phyloP scores from a whole-genome alignment of 2,888 invertebrate genomes.

The Amitus sp. region DNA sequence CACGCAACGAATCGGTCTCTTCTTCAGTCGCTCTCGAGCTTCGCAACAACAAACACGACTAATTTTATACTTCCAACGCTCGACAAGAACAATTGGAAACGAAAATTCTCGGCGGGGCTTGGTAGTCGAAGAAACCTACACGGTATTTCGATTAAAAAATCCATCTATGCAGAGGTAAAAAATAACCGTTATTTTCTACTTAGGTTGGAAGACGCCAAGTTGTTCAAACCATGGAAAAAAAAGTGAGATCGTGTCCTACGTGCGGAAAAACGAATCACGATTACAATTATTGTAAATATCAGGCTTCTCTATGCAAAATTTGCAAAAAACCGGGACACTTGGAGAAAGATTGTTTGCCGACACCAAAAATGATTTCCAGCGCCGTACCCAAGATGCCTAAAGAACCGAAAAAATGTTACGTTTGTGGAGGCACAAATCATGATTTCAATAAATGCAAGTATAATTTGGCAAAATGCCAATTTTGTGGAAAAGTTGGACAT shows the following conservation, averaged over 20 bases:
- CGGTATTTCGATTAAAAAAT: too few relatives aligned
- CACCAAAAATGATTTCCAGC: not conserved
- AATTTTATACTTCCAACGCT: too few relatives aligned
- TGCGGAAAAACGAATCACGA: slow-evolving; percentile 1
- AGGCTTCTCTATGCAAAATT: not conserved
- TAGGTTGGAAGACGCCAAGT: too few relatives aligned
- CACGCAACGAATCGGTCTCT: too few relatives aligned
- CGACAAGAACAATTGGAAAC: too few relatives aligned
- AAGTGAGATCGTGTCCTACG: not conserved
- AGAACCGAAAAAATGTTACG: not conserved
- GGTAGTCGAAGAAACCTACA: too few relatives aligned
- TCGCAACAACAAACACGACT: too few relatives aligned
- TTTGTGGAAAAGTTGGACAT: not conserved
- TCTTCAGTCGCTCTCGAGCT: too few relatives aligned
- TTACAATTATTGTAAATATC: not conserved
- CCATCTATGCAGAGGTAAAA: too few relatives aligned
- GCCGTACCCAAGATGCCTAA: not conserved
- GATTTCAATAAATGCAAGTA: slow-evolving; percentile 1
- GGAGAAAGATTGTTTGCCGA: not conserved
- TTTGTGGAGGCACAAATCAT: not conserved
- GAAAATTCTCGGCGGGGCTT: too few relatives aligned
- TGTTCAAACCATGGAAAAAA: not conserved
- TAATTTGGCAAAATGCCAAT: not conserved
- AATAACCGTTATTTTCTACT: too few relatives aligned
- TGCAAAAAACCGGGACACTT: not conserved